These are phyloP conservation scores for Bubalus kerabau DNA, from an alignment of 2,113 vertebrate genomes.

Conservation along the genomic window DNA sequence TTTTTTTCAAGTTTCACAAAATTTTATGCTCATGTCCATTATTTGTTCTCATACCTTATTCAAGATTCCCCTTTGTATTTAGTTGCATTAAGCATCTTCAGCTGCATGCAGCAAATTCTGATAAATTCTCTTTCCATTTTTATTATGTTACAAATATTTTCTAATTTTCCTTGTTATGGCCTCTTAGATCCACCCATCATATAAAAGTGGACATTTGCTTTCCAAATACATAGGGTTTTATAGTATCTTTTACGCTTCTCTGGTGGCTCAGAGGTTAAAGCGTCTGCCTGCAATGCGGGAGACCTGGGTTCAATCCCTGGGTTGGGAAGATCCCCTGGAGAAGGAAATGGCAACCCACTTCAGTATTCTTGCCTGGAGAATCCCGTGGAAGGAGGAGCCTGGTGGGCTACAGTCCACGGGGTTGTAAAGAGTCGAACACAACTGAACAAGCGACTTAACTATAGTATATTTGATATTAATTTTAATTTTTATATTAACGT, in stretches of 20 bases:
- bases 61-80: background rate
- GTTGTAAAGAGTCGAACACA: accelerated
- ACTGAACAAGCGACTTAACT: too few relatives aligned
- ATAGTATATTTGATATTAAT: background rate
- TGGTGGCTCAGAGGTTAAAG: too few relatives aligned
- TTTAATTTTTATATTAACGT: background rate
- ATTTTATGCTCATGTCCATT: background rate
- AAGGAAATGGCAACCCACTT: too few relatives aligned
- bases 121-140: background rate
- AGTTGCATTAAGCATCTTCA: background rate
- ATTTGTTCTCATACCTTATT: background rate
- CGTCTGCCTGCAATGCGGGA: accelerated
- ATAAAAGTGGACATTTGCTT: background rate
- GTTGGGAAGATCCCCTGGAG: too few relatives aligned
- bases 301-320: too few relatives aligned
- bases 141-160: background rate
- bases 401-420: too few relatives aligned
- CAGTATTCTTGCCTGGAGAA: too few relatives aligned
- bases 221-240: background rate
- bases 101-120: background rate
- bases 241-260: too few relatives aligned
- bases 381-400: too few relatives aligned
- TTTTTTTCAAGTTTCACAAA: background rate
- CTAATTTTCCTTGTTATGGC: background rate
- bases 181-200: background rate